Evolutionary conservation across 53 echinoderm and acorn worm species (phyloP).

Genomic region (Henricia sp.): DNA sequence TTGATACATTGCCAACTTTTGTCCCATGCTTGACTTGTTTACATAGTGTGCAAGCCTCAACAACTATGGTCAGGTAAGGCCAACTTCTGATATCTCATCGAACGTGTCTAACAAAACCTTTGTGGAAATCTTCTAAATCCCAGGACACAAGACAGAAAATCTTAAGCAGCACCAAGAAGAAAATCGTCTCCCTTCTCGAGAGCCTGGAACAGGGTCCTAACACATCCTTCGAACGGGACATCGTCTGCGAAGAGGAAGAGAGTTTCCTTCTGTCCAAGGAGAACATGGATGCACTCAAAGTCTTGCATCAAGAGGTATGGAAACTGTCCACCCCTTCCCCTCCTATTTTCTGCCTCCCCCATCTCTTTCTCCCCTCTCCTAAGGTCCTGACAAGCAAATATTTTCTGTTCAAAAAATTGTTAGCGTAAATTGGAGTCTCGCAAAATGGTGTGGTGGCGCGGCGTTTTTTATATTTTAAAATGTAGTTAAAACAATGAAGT

Average conservation of each 20-base stretch:
- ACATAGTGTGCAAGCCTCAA: too few relatives aligned
- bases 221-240: slow-evolving; percentile 94
- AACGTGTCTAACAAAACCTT: too few relatives aligned
- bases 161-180: slow-evolving; percentile 72
- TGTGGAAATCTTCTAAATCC: too few relatives aligned
- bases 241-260: slow-evolving; percentile 97
- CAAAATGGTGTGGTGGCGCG: too few relatives aligned
- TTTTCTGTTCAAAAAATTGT: too few relatives aligned
- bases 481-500: too few relatives aligned
- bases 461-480: too few relatives aligned
- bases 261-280: slow-evolving; percentile 85
- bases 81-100: too few relatives aligned
- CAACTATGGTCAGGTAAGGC: too few relatives aligned
- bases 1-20: too few relatives aligned
- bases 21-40: too few relatives aligned
- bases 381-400: background rate
- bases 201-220: slow-evolving; percentile 93
- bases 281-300: slow-evolving; percentile 90
- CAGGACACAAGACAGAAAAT: slow-evolving; percentile 75
- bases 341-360: background rate
- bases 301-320: slow-evolving; percentile 82
- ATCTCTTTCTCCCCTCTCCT: background rate
- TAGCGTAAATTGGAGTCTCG: too few relatives aligned
- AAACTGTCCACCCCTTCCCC: background rate
- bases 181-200: slow-evolving; percentile 77